These are phyloP conservation scores for Muntiacus muntjak DNA, from an alignment of 2,113 vertebrate genomes.

Conservation along the genomic window DNA sequence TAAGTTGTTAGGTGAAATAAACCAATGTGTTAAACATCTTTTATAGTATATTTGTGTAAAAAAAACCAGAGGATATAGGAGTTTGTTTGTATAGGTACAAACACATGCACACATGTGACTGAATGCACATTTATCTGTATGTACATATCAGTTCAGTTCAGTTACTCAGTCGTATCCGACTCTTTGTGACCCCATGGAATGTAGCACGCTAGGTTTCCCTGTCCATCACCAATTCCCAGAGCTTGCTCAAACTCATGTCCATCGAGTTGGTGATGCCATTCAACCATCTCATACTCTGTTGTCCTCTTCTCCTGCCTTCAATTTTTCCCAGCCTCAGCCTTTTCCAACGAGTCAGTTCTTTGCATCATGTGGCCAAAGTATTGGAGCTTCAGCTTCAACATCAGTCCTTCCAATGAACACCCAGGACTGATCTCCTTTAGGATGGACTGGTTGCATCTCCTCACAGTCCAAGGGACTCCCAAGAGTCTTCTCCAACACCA, in stretches of 20 bases:
- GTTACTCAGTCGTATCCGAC: rapidly evolving
- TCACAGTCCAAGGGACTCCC: neutral
- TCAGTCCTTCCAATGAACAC: neutral
- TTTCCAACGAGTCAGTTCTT: neutral
- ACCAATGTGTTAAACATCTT: neutral
- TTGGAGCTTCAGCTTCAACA: neutral
- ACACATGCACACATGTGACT: neutral
- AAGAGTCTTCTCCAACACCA: neutral
- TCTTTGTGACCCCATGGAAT: neutral
- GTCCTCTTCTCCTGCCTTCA: neutral
- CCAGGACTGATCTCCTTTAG: neutral
- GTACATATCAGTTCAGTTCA: neutral
- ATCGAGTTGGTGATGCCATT: neutral
- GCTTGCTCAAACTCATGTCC: neutral
- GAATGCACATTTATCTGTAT: neutral
- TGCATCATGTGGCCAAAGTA: neutral
- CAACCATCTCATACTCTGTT: neutral
- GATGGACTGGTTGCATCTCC: neutral
- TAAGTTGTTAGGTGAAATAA: neutral
- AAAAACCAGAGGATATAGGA: neutral
- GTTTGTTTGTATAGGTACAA: neutral
- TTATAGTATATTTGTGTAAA: neutral
- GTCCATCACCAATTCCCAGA: neutral
- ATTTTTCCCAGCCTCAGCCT: neutral
- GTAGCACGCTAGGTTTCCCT: neutral